Base-by-base conservation (phyloP, 2,888 invertebrate genomes). In the Mythimna impura region DNA sequence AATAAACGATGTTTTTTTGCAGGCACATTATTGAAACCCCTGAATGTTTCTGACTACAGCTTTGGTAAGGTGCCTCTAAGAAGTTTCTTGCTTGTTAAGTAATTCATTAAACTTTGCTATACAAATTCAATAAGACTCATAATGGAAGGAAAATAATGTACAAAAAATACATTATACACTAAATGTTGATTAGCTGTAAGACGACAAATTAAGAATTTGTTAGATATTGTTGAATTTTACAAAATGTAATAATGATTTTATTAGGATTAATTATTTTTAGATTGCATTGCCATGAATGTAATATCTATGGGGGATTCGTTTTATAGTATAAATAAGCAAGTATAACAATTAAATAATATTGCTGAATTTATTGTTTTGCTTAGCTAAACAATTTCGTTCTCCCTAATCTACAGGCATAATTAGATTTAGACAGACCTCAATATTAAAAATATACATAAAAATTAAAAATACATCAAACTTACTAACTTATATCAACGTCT, bases 191-290 rank as follows among this genome's bases (percentile, higher is more conserved):
- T 93, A 92, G 89, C 84, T 90, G 80, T 93, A 92, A 93, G 92
- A 85, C 83, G 83, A 90, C 83, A 90, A 87, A 90, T 82, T 86
- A 81, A 80, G 80, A 82, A 91, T 92, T 90, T 92, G 93, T 94
- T 94, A 92, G 88, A 87, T 88, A 88, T 90, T 92, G 91, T 92
- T 92, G 90, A 91, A 90, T 89, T 92, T 91, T 91, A 91, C 90
- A 90, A 89, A 88, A 88, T 90, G 85, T 90, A 89, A 69, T 84
- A 86, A 80, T 86, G 78, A 88, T 90, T 89, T 89, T 89, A 90
- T 87, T 91, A 90, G 89, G 83, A 89, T 88, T 88, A 89, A 86
- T 87, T 89, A 80, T 77, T 81, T 90, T 90, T 89, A 90, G 86
- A 89, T 89, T 92, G 86, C 90, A 91, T 92, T 91, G 92, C 93